Evolutionary conservation across 1,140 invertebrate species (phyloP).

Genomic region (Halyomorpha halys): DNA sequence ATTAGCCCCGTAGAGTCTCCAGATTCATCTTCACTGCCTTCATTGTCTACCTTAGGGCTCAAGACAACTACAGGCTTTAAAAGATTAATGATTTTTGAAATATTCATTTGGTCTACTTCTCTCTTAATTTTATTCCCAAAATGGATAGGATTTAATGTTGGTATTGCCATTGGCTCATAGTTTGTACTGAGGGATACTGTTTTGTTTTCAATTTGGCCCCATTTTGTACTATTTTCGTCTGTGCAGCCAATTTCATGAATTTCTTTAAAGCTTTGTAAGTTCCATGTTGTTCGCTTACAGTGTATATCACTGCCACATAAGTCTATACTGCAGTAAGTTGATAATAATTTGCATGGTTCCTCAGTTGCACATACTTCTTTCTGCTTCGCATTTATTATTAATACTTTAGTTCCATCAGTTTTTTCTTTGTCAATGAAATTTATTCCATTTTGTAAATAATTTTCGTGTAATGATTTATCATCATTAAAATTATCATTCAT

Average conservation of each 20-base stretch:
- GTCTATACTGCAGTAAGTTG: not conserved
- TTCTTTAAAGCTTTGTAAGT: slow-evolving; percentile 6
- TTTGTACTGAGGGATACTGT: no score
- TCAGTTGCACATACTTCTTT: not conserved
- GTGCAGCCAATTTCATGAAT: not conserved
- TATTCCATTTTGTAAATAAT: no score
- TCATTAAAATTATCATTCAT: no score
- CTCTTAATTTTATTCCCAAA: not conserved
- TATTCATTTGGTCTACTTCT: not conserved
- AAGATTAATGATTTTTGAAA: not conserved
- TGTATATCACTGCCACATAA: no score
- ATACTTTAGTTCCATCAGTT: not conserved
- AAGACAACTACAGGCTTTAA: not conserved
- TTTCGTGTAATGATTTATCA: no score
- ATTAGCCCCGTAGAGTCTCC: not conserved
- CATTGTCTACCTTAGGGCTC: not conserved
- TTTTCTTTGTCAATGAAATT: no score
- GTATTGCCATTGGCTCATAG: no score
- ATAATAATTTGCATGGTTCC: not conserved
- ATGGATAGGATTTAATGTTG: no score
- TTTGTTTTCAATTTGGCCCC: no score
- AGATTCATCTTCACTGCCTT: not conserved
- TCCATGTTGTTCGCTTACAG: not conserved
- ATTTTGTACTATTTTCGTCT: not conserved
- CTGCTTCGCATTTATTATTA: not conserved